Evolutionary conservation across 2,797 vertebrate species (phyloP), one percentile per base, ranked within the genome.

Genomic region (Chromis chromis): DNA sequence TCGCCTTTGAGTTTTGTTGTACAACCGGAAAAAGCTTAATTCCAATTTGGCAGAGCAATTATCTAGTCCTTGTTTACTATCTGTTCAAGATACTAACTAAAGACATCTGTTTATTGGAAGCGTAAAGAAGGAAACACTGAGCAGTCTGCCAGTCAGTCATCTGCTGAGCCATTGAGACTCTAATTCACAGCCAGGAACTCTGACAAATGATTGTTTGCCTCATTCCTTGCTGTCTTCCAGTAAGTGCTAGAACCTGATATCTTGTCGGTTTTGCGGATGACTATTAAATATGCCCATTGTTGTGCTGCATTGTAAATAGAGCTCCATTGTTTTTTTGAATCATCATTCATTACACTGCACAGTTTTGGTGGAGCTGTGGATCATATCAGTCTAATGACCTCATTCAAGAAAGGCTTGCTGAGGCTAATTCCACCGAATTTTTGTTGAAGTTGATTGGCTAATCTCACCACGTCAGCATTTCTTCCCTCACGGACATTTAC

Each of bases 171-270:
- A 39, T 13, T 76, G 28, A 67, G 63, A 22, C 59, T 71, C 53
- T 74, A 19, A 57, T 76, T 82, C 61, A 52, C 66, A 75, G 33
- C 68, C 84, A 79, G 81, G 72, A 86, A 82, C 53, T 79, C 82
- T 93, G 90, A 90, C 86, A 89, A 84, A 89, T 86, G 70, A 79
- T 75, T 83, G 70, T 79, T 71, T 56, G 44, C 76, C 58, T 78
- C 79, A 58, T n/a, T 81, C 52, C 65, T 65, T 66, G 65, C 74
- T 79, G 75, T 80, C 58, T 95, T 90, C 92, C 91, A 84, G 90
- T 94, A 94, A 94, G 76, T 80, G 76, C 54, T 53, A 75, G 56
- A 90, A 85, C 85, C 74, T 85, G 88, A 91, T 89, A 85, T 72
- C 69, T 81, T 63, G 36, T 74, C 73, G 65, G 66, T 76, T 72